Percentiles rank a stretch among this genome's conserved stretches.
These are phyloP conservation scores for Trogon melanurus DNA, from an alignment of 2,113 vertebrate genomes.

Conservation along the genomic window DNA sequence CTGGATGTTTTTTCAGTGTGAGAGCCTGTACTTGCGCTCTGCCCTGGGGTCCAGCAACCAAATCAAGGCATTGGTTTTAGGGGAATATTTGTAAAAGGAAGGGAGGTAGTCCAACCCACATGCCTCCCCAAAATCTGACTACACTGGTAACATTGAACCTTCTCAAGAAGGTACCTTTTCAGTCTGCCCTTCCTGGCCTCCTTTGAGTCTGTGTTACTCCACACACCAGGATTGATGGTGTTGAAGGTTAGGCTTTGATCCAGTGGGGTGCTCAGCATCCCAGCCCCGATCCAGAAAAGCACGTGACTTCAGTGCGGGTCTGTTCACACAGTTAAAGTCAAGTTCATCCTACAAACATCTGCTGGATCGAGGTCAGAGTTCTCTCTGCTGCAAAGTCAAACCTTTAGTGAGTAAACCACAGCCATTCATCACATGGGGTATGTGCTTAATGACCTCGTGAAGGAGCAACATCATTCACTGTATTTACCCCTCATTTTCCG, in stretches of 20 bases:
- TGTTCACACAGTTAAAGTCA: background rate
- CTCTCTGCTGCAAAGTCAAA: background rate
- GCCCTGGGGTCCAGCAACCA: background rate
- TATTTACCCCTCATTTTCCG: background rate
- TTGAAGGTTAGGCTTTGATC: background rate
- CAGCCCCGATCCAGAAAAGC: background rate
- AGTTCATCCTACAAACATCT: background rate
- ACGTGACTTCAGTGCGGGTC: background rate
- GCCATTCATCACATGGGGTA: fast-evolving
- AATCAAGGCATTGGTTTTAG: background rate
- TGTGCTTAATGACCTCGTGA: background rate
- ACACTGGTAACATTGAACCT: background rate
- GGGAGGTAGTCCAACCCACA: fast-evolving
- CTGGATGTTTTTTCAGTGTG: background rate
- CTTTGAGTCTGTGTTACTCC: background rate
- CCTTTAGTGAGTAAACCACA: background rate
- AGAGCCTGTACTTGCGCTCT: background rate
- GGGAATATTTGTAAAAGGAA: background rate
- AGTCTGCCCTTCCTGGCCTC: background rate
- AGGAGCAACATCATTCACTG: background rate
- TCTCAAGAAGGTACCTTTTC: background rate
- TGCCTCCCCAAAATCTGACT: background rate
- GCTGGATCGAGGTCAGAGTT: background rate
- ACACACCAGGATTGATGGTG: background rate
- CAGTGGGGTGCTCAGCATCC: background rate